Percentiles rank a stretch among this genome's conserved stretches.
Conservation (phyloP, 2,888 invertebrate species). For the Drosophila helvetica region DNA sequence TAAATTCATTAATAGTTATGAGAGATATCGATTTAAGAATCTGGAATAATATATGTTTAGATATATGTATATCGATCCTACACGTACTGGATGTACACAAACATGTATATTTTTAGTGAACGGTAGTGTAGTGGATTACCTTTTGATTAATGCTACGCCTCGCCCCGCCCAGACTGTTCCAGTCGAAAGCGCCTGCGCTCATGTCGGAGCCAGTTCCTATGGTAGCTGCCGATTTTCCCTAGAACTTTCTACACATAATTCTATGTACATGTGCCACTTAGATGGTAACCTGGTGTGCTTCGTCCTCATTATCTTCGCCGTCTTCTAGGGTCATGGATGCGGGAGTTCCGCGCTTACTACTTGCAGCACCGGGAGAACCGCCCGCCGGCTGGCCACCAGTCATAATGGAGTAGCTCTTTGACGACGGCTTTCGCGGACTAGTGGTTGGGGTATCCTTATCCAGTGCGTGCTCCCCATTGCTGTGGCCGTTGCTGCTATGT, state of each 20-base stretch:
- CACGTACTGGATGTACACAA: constrained; percentile 8
- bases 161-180: constrained; percentile 16
- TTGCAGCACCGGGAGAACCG: constrained; percentile 10
- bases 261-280: constrained; percentile 14
- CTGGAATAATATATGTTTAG: constrained; percentile 49
- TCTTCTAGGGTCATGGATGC: constrained; percentile 41
- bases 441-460: constrained; percentile 47
- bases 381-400: constrained; percentile 49
- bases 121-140: constrained; percentile 32
- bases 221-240: not conserved
- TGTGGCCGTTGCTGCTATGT: constrained; percentile 39
- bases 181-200: constrained; percentile 60
- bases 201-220: not conserved
- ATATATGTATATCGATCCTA: constrained; percentile 27
- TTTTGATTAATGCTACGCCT: constrained; percentile 41
- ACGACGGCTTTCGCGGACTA: constrained; percentile 38
- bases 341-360: constrained; percentile 50
- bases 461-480: constrained; percentile 40
- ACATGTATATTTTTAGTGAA: constrained; percentile 39
- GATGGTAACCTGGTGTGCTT: constrained; percentile 26
- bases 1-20: constrained; percentile 40
- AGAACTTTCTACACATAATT: not conserved
- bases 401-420: constrained; percentile 80
- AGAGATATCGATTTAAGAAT: constrained; percentile 49
- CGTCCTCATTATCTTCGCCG: constrained; percentile 42